Conservation (phyloP, 2,113 vertebrate species). For the Manacus vitellinus region DNA sequence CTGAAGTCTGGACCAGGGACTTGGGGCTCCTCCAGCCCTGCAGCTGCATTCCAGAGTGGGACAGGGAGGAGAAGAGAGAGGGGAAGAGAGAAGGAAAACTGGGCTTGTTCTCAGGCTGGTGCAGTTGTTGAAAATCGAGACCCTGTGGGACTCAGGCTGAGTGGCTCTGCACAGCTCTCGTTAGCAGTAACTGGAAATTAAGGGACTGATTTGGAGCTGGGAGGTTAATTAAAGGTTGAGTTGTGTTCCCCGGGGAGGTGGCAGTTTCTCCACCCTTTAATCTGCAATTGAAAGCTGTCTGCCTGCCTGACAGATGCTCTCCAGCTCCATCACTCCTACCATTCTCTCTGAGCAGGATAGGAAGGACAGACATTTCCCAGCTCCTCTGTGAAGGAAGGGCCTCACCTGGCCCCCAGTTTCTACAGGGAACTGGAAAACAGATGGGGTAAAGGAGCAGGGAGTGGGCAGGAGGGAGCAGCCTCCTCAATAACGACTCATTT, state of each 20-base stretch:
- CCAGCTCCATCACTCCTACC: not conserved
- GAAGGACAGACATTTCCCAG: not conserved
- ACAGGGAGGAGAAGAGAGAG: not conserved
- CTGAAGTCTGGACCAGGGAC: not conserved
- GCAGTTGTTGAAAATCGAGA: not conserved
- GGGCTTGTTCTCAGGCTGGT: not conserved
- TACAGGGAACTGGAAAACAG: not conserved
- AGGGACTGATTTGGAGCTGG: constrained; percentile 1
- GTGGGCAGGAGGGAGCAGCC: not conserved
- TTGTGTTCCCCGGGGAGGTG: not conserved
- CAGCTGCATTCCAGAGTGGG: not conserved
- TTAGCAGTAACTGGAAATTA: constrained; percentile 20
- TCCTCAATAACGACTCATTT: not conserved
- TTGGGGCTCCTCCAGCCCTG: not conserved
- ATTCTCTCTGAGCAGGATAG: rapidly evolving
- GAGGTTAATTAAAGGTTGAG: constrained; percentile 48
- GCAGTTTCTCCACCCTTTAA: not conserved
- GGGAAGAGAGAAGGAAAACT: not conserved
- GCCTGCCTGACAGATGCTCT: not conserved
- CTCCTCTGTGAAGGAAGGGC: not conserved
- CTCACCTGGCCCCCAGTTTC: not conserved
- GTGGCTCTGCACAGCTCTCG: not conserved
- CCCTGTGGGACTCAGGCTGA: not conserved
- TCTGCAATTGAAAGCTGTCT: not conserved
- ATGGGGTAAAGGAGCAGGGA: not conserved